Evolutionary conservation across 2,797 vertebrate genomes (phyloP), one percentile per base, ranked within the genome.

Genomic region (Sciurus vulgaris): DNA sequence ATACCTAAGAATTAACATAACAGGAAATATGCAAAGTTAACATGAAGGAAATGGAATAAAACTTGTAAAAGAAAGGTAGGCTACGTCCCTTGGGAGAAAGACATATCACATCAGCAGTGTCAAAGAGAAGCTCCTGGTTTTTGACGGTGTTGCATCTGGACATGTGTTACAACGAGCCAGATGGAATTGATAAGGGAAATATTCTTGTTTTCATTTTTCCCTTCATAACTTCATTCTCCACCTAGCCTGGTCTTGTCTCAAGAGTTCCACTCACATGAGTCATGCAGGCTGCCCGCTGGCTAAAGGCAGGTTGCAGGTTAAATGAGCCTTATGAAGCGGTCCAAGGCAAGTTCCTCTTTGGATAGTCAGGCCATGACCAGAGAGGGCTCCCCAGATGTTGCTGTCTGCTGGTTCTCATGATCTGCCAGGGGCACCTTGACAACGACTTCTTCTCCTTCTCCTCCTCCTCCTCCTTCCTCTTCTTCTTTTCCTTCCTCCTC

Each of bases 11-110:
- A 87, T 83, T 73, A 86, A 69, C 6, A 6, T 70, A 91, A 76
- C 14, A 65, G 89, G 49, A 91, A 87, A 74, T 44, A 74, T 26
- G 38, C 41, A 93, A 97, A 88, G n/a, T 86, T 38, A 72, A 54
- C 17, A 15, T 56, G 41, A 87, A 69, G 35, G n/a, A 73, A 93
- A 87, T 26, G 76, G 89, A 91, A 91, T 3, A 86, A 86, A 94
- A 54, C 13, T 70, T 89, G 17, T 28, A 91, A 89, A 93, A 77
- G 47, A 61, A 92, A 83, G 17, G n/a, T 63, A 49, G 49, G 44
- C 7, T 28, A 18, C 24, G 3, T 79, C 69, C 15, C 89, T 63
- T 89, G 54, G 63, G 24, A 76, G 28, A 76, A 73, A 95, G 54
- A 82, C 38, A 14, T n/a, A 86, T 15, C n/a, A 38, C 24, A 26